These are phyloP conservation scores for Drosophila kanapiae DNA, from an alignment of 1,140 invertebrate genomes.

Conservation along the genomic window DNA sequence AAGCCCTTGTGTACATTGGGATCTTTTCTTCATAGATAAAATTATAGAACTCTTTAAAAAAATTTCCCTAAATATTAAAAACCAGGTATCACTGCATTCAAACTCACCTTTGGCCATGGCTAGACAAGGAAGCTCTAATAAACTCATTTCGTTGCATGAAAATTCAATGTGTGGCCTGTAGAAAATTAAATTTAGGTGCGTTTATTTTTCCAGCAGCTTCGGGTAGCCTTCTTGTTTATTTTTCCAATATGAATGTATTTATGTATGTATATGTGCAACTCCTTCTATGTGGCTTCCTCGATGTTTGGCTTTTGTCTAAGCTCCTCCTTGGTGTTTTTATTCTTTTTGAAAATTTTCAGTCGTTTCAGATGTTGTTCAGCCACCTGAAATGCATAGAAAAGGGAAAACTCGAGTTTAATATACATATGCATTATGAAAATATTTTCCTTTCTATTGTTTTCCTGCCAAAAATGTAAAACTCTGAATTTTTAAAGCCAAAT, in stretches of 20 bases:
- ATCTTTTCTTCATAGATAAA: no score
- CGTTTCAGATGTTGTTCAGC: conserved; percentile 31
- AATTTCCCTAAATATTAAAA: not conserved
- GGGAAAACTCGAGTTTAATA: conserved; percentile 55
- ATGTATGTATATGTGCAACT: conserved; percentile 7
- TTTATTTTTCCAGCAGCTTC: conserved; percentile 48
- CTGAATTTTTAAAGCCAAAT: conserved; percentile 13
- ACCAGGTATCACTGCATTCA: not conserved
- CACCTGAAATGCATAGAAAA: conserved; percentile 49
- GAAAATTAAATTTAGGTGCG: conserved; percentile 47
- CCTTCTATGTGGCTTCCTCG: conserved; percentile 9
- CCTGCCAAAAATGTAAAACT: conserved; percentile 20
- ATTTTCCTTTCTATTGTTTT: conserved; percentile 30
- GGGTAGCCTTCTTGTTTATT: conserved; percentile 35
- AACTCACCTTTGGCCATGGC: conserved; percentile 59
- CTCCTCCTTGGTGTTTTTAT: conserved; percentile 12
- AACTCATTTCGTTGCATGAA: conserved; percentile 67
- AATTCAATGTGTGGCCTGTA: conserved; percentile 30
- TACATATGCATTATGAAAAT: conserved; percentile 49
- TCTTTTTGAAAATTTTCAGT: conserved; percentile 29
- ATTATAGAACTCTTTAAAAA: no score
- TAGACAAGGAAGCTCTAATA: conserved; percentile 52
- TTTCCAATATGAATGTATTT: conserved; percentile 35
- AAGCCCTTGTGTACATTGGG: no score
- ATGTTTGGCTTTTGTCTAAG: conserved; percentile 42